Conservation (phyloP, 2,888 invertebrate genomes). For the Dolichomitus sp. region DNA sequence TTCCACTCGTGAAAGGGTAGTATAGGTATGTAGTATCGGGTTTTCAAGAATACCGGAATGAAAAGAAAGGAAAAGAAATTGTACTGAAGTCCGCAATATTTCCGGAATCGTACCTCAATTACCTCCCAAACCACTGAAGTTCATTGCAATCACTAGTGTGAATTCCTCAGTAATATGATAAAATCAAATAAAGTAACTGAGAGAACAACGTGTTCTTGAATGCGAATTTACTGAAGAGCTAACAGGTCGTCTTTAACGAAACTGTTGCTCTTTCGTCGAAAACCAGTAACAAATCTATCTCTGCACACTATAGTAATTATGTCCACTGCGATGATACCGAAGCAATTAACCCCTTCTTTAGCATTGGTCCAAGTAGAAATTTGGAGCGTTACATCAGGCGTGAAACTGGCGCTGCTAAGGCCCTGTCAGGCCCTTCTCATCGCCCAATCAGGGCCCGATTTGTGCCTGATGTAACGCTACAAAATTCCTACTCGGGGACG, state of each 20-base stretch:
- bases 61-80: conserved; percentile 28
- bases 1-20: conserved; percentile 20
- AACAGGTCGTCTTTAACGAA: neutral
- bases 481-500: no score
- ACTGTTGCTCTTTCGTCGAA: neutral
- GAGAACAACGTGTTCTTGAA: neutral
- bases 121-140: neutral
- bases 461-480: no score
- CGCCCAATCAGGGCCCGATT: no score
- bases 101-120: conserved; percentile 11
- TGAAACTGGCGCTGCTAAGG: no score
- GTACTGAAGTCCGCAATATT: conserved; percentile 1
- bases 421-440: no score
- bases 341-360: no score
- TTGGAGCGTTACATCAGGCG: no score
- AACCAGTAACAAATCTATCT: no score
- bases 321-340: neutral
- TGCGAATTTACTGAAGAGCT: neutral
- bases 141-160: neutral
- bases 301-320: neutral
- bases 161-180: neutral
- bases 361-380: no score
- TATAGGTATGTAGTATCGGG: conserved; percentile 28
- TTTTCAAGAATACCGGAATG: conserved; percentile 25
- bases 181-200: neutral